Evolutionary conservation across 2,888 invertebrate species (phyloP), one percentile per base, ranked within the genome.

Genomic region (Tanaodytes sp.): DNA sequence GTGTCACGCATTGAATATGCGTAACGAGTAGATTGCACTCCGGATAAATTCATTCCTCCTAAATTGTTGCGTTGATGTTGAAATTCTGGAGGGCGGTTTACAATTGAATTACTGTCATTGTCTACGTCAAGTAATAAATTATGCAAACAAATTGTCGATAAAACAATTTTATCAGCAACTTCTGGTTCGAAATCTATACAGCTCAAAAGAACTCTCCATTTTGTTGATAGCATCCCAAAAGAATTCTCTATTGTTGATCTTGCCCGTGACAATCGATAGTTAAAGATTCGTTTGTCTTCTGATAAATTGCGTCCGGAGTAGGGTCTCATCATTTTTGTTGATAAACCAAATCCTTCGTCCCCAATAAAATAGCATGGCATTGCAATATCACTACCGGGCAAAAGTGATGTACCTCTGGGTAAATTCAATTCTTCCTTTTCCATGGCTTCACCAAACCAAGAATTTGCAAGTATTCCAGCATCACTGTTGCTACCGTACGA

Each of bases 241-340:
- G 43, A 16, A 39, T 61, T 62, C 57, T 71, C 62, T 0, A 71
- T 57, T 1, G 39, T 66, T 9, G 39, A 33, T 12, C 62, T 55
- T 36, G 66, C 61, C 45, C 51, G 33, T 27, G 51, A 57, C 6
- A 71, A 43, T 23, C 62, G 54, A 27, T 71, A 62, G 37, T 71
- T 71, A 40, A 61, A 70, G n/a, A 66, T 57, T 14, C 18, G 20
- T n/a, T 45, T 23, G 12, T 4, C 31, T 45, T 39, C 36, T 23
- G 37, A 27, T 14, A 48, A 16, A 19, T 57, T 9, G 19, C 16
- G 6, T 2, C 40, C 40, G 2, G 18, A 11, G 19, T n/a, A 40
- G 3, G 40, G 40, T 2, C 19, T 9, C 40, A 40, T 40, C 1
- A 40, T 40, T 9, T 19, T 19, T 5, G 1, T 4, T 40, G 18